phyloP scores from a whole-genome alignment of 2,113 vertebrate species.

The Aepyceros melampus region DNA sequence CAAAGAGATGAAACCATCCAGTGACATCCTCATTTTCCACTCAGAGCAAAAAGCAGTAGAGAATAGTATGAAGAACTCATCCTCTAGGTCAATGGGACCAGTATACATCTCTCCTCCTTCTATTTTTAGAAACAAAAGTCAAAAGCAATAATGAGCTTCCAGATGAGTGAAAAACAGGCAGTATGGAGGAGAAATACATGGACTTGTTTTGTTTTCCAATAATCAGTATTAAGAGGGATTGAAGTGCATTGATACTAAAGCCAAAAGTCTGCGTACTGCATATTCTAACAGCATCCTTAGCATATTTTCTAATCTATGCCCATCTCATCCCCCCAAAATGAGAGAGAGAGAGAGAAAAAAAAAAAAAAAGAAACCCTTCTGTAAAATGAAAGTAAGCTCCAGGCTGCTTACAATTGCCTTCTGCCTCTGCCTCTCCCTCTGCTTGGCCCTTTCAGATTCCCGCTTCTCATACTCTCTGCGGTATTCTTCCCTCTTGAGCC shows the following conservation, averaged over 20 bases:
- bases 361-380: neutral
- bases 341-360: neutral
- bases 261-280: neutral
- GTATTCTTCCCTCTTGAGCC: slow-evolving; percentile 95
- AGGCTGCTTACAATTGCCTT: slow-evolving; percentile 94
- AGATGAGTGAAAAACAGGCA: neutral
- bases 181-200: neutral
- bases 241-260: neutral
- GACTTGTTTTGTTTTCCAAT: neutral
- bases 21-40: neutral
- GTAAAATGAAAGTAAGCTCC: slow-evolving; percentile 63
- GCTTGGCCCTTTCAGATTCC: slow-evolving; percentile 94
- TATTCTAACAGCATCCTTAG: neutral
- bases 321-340: neutral
- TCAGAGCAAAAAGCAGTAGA: neutral
- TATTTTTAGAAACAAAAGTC: neutral
- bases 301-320: slow-evolving; percentile 20
- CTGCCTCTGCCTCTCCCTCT: slow-evolving; percentile 92
- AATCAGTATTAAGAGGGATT: neutral
- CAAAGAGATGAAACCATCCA: neutral
- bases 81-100: neutral
- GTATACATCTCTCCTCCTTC: neutral
- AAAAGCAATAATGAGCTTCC: neutral
- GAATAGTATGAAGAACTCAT: neutral
- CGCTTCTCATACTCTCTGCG: slow-evolving; percentile 93